Base-by-base conservation (phyloP, 1,140 invertebrate species). In the Brachionus calyciflorus region DNA sequence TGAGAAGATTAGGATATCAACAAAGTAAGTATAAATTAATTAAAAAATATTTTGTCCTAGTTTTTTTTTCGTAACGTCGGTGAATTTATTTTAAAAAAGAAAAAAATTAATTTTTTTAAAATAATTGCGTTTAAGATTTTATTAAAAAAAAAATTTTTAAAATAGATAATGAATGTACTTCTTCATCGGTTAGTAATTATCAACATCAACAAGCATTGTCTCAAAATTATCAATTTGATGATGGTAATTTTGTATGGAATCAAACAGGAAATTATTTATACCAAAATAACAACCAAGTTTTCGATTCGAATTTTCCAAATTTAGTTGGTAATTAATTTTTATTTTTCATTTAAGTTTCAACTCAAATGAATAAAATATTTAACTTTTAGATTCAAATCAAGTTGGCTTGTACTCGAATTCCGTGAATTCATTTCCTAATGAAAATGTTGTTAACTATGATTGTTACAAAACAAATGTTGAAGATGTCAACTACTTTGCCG, bases 1-100 rank as follows among this genome's bases (percentile, higher is more conserved):
- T 65, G 5, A 37, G 60, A 44, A 41, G 60, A 44, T 24, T 65
- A 24, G 60, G 60, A 10, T 65, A 65, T 24, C 40, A 65, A 65
- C 40, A 65, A 44, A 21, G 33, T 44, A 65, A 63, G 60, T 44
- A 44, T 65, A 44, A n/a, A n/a, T 9, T 6, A 9, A 24, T 55
- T 9, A 55, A 3, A 7, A 55, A 28, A 17, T 49, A 3, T n/a
- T n/a, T n/a, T n/a, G n/a, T n/a, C n/a, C n/a, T n/a, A 49, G n/a
- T 3, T 17, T n/a, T 6, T 49, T 49, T 21, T 6, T 17, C n/a
- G 17, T n/a, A 7, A n/a, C n/a, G n/a, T n/a, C n/a, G n/a, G n/a
- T 1, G 19, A 21, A 17, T n/a, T 49, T 49, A 49, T 49, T n/a
- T 49, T 17, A 3, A 49, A 17, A 21, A 17, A n/a, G 12, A 49